These are phyloP conservation scores for Gadus macrocephalus DNA, from an alignment of 2,113 vertebrate species.

Conservation along the genomic window DNA sequence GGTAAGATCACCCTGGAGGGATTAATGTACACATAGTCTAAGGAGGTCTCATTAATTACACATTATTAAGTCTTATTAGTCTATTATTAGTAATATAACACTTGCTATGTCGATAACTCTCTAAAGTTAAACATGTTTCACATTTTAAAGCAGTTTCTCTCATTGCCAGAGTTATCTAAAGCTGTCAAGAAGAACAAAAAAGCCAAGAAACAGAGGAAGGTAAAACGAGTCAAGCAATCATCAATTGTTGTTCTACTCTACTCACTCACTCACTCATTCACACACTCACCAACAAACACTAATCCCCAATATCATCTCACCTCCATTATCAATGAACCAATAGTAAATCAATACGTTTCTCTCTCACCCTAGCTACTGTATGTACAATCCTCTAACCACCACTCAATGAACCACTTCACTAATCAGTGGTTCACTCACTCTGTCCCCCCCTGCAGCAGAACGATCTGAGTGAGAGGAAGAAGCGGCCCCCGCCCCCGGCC, in stretches of 20 bases:
- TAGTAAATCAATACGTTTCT: background rate
- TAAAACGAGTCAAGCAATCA: conserved; percentile 7
- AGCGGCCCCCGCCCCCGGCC: conserved; percentile 61
- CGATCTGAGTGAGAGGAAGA: conserved; percentile 38
- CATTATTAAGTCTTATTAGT: background rate
- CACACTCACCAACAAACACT: too few species aligned
- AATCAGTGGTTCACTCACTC: too few species aligned
- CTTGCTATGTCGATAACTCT: background rate
- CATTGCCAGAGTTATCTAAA: conserved; percentile 63
- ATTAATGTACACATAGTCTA: background rate
- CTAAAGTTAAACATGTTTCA: background rate
- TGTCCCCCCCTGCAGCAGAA: conserved; percentile 36
- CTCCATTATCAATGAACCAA: too few species aligned
- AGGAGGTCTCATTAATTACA: background rate
- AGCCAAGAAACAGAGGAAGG: conserved; percentile 62
- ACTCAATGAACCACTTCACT: too few species aligned
- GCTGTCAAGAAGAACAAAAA: conserved; percentile 54
- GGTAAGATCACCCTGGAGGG: conserved; percentile 46
- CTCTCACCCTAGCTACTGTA: background rate
- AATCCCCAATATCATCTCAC: too few species aligned
- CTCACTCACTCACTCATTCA: background rate
- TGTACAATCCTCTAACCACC: background rate
- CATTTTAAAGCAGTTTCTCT: conserved; percentile 1
- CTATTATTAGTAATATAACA: background rate
- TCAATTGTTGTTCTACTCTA: background rate